Evolutionary conservation across 2,797 vertebrate genomes (phyloP), one percentile per base, ranked within the genome.

Genomic region (Anas acuta): DNA sequence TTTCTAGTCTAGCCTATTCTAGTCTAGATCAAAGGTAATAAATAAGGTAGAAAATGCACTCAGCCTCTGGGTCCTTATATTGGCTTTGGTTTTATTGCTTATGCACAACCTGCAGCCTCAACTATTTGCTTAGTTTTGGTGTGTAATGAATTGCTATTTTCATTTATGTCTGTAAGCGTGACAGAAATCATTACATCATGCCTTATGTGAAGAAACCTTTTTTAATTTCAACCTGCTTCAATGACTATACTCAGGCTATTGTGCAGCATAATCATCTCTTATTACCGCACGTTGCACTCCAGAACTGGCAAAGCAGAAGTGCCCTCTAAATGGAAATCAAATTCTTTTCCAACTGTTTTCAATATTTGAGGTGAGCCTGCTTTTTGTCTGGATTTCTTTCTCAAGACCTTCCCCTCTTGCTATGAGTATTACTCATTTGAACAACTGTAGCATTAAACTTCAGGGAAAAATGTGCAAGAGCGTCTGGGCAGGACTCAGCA

Each of bases 1-100:
- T 94, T 96, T 92, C 93, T 85, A 78, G 84, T 53, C 85, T 73
- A 47, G 67, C 82, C 80, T 79, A 67, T 84, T 95, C 84, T 79
- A 37, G 67, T 87, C 79, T 67, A 64, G 73, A 91, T 84, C 57
- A 91, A 93, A 94, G 87, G 70, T 88, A 87, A 95, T 94, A 85
- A 89, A 95, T 81, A 84, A 94, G 91, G 62, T 60, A 85, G 79
- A 74, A 90, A 93, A 95, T 64, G 33, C 56, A 79, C 77, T 90
- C 87, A 91, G 78, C 62, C 84, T 86, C 84, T 37, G 32, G 35
- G 35, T 84, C 76, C 43, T 86, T 73, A 75, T 49, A 56, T 58
- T 75, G 54, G 54, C 62, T 90, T 87, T 91, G 79, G 41, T 60
- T 93, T 96, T 90, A 84, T 91, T 91, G 73, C 66, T 88, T 45